These are phyloP conservation scores for Eutolmus rufibarbis DNA, from an alignment of 2,888 invertebrate genomes.

Conservation along the genomic window DNA sequence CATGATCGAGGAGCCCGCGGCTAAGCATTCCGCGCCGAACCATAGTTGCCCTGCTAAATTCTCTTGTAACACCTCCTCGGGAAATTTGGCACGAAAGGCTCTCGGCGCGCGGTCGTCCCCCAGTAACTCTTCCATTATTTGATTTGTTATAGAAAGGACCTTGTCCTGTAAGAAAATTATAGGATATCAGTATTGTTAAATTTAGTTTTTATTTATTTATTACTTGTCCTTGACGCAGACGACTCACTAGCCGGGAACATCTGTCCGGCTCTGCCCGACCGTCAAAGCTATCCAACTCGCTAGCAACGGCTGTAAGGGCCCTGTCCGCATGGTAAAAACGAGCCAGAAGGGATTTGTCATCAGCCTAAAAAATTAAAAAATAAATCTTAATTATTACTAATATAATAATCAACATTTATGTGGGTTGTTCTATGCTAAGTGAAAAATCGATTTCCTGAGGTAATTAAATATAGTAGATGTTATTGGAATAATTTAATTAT, in stretches of 20 bases:
- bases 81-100: constrained; percentile 97
- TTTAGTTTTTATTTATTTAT: neutral
- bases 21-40: constrained; percentile 99
- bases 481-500: too few species aligned
- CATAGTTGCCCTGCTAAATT: constrained; percentile 97
- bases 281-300: constrained; percentile 98
- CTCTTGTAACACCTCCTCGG: constrained; percentile 98
- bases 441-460: too few species aligned
- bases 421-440: too few species aligned
- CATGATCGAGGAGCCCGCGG: constrained; percentile 98
- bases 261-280: constrained; percentile 98
- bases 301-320: constrained; percentile 91
- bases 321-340: constrained; percentile 99
- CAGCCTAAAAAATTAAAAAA: constrained; percentile 71
- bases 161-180: constrained; percentile 69
- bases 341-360: constrained; percentile 90
- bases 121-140: constrained; percentile 93
- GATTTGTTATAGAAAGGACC: constrained; percentile 90
- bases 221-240: constrained; percentile 90
- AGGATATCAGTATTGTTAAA: neutral
- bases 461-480: too few species aligned
- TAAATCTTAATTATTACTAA: neutral
- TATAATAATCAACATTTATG: too few species aligned
- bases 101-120: constrained; percentile 86
- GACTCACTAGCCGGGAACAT: constrained; percentile 93